Conservation (phyloP, 2,888 invertebrate species). For the Tenodera sinensis region DNA sequence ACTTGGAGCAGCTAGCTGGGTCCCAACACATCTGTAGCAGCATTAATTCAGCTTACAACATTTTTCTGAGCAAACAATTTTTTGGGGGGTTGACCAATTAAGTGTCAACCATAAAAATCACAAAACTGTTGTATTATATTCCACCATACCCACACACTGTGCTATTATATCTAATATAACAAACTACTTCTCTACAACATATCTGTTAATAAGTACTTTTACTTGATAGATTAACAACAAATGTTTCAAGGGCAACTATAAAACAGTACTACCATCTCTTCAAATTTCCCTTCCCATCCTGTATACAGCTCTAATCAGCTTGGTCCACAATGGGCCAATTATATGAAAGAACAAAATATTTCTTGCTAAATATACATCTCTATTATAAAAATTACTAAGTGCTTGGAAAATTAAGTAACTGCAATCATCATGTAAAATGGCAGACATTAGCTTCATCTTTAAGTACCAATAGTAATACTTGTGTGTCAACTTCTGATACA, state of each 20-base stretch:
- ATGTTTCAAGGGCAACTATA: background rate
- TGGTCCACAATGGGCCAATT: background rate
- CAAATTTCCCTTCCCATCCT: background rate
- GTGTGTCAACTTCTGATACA: background rate
- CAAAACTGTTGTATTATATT: slow-evolving; percentile 8
- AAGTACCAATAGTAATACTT: background rate
- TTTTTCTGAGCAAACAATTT: slow-evolving; percentile 22
- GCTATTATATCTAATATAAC: slow-evolving; percentile 7
- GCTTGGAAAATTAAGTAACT: slow-evolving; percentile 3
- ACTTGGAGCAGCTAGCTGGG: background rate
- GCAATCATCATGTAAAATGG: slow-evolving; percentile 3
- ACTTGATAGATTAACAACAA: background rate
- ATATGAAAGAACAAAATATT: background rate
- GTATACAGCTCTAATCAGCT: background rate
- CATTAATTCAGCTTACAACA: background rate
- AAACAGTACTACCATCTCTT: background rate
- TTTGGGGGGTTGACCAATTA: background rate
- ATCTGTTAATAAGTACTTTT: background rate
- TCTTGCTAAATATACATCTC: slow-evolving; percentile 1
- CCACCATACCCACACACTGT: background rate
- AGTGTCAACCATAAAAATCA: slow-evolving; percentile 12
- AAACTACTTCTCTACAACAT: background rate
- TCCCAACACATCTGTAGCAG: background rate
- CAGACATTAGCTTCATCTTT: background rate
- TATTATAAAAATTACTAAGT: background rate